Evolutionary conservation across 2,113 vertebrate species (phyloP).

Genomic region (Sus scrofa): DNA sequence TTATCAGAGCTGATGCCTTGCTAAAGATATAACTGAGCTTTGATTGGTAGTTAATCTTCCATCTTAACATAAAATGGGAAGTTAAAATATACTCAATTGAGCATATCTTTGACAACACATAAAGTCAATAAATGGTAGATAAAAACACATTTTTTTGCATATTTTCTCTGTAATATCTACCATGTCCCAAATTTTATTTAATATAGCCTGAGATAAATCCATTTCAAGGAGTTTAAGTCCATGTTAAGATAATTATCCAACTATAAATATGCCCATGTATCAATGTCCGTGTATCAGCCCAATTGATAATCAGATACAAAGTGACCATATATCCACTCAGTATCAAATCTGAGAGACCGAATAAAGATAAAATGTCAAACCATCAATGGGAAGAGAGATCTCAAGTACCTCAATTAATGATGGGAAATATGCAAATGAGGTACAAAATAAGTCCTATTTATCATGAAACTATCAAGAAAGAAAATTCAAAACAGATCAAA

Average conservation of each 20-base stretch:
- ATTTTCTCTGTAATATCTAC: background rate
- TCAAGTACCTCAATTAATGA: background rate
- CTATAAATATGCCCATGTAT: background rate
- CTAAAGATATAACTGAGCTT: slow-evolving; percentile 14
- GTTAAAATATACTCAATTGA: slow-evolving; percentile 13
- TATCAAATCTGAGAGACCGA: background rate
- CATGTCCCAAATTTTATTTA: slow-evolving; percentile 16
- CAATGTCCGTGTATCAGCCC: background rate
- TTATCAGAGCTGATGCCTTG: slow-evolving; percentile 7
- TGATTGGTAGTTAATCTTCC: slow-evolving; percentile 30
- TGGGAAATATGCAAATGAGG: background rate
- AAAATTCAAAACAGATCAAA: background rate
- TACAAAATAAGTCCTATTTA: background rate
- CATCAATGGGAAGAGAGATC: background rate
- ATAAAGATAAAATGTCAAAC: slow-evolving; percentile 14
- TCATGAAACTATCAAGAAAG: background rate
- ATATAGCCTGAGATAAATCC: background rate
- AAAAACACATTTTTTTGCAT: slow-evolving; percentile 6
- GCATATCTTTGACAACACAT: background rate
- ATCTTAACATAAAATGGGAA: slow-evolving; percentile 33
- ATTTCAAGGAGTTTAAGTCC: background rate
- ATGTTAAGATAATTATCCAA: background rate
- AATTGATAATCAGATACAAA: background rate
- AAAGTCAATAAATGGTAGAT: background rate
- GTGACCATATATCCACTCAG: background rate